These are phyloP conservation scores for Lindbergichthys nudifrons DNA, from an alignment of 2,797 vertebrate species.

Conservation along the genomic window DNA sequence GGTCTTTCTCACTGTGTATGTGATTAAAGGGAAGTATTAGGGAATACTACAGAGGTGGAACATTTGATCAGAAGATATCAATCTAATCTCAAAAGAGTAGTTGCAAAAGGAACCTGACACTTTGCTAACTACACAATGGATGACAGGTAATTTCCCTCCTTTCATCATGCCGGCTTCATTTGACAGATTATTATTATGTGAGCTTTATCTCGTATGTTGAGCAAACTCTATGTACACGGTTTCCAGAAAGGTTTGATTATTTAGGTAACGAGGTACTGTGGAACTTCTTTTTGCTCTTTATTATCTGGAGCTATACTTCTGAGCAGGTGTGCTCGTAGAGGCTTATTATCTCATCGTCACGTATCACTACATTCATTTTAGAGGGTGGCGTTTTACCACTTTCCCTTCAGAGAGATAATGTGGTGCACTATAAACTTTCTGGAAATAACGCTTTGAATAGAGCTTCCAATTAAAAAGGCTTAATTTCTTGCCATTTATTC, in stretches of 20 bases:
- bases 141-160: conserved; percentile 37
- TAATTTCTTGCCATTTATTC: conserved; percentile 58
- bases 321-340: conserved; percentile 25
- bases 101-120: conserved; percentile 31
- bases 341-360: conserved; percentile 22
- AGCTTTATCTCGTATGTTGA: conserved; percentile 27
- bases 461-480: conserved; percentile 63
- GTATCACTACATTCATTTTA: conserved; percentile 30
- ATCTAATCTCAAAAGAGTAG: no score
- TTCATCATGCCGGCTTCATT: conserved; percentile 42
- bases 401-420: conserved; percentile 1
- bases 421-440: conserved; percentile 29
- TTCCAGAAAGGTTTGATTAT: conserved; percentile 41
- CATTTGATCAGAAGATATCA: conserved; percentile 32
- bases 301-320: conserved; percentile 22
- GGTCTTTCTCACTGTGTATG: background rate
- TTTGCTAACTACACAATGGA: conserved; percentile 32
- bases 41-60: background rate
- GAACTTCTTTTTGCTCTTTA: conserved; percentile 23
- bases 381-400: conserved; percentile 16
- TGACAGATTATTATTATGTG: conserved; percentile 46
- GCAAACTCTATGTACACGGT: conserved; percentile 11
- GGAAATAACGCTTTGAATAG: conserved; percentile 52
- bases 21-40: conserved; percentile 20
- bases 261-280: conserved; percentile 46